Base-by-base conservation (phyloP, 2,113 vertebrate species). In the Dascyllus trimaculatus region DNA sequence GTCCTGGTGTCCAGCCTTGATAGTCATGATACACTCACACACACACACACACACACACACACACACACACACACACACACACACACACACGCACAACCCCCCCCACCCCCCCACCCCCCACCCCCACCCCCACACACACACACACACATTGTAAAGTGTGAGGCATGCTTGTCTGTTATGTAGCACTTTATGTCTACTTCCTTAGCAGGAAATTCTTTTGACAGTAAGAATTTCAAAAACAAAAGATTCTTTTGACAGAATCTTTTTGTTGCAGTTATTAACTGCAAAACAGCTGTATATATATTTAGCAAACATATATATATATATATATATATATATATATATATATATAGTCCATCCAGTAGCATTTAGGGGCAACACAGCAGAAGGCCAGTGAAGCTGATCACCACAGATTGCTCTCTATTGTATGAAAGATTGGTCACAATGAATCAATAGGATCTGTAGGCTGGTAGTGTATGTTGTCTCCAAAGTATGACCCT, bases 1-100 rank as follows among this genome's bases (percentile, higher is more conserved):
- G 43, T 88, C 91, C 59, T 94, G 92, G 93, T 94, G 92, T 92
- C 84, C 94, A 94, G 94, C 92, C 92, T 93, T 95, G 93, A 95
- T 90, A 93, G 91, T 90, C 90, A 77, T 93, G 91, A 91, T 88
- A 90, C 90, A n/a, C n/a, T n/a, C n/a, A n/a, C n/a, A n/a, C n/a
- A n/a, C n/a, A n/a, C n/a, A n/a, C n/a, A n/a, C n/a, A n/a, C n/a
- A n/a, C n/a, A n/a, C n/a, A n/a, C n/a, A n/a, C n/a, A n/a, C n/a
- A n/a, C n/a, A n/a, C n/a, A n/a, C n/a, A n/a, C n/a, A n/a, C n/a
- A n/a, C n/a, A n/a, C n/a, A n/a, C 9, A 56, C 40, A 59, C 46
- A 64, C 40, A 64, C 58, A 53, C 35, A 75, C 51, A 60, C 45
- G 19, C 53, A 67, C 65, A 46, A 22, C 26, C 52, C 22, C 13